phyloP scores from a whole-genome alignment of 2,113 vertebrate species.

The Rostratula benghalensis region DNA sequence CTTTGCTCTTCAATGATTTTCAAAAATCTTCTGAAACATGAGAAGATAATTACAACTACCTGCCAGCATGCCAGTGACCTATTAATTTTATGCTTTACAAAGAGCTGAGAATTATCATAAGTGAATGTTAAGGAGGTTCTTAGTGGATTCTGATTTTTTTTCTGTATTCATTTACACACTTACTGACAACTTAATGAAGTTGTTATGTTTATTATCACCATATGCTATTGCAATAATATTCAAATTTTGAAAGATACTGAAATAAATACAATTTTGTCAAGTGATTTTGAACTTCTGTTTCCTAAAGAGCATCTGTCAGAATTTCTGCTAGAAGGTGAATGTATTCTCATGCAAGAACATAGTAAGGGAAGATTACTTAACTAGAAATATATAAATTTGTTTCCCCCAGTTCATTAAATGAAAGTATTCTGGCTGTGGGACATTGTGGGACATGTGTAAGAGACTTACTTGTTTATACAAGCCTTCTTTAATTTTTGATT shows the following conservation, averaged over 20 bases:
- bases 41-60: conserved; percentile 48
- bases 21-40: conserved; percentile 16
- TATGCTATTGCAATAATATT: conserved; percentile 2
- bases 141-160: neutral
- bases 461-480: neutral
- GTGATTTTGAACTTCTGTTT: conserved; percentile 37
- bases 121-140: neutral
- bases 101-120: conserved; percentile 44
- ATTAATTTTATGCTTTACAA: conserved; percentile 54
- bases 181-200: conserved; percentile 59
- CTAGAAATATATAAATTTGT: neutral
- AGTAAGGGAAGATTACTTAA: neutral
- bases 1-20: conserved; percentile 55
- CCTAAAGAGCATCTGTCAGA: neutral
- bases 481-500: neutral
- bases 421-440: neutral
- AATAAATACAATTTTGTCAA: neutral
- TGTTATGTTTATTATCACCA: conserved; percentile 19
- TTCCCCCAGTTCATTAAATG: neutral
- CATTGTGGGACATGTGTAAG: accelerated
- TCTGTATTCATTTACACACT: conserved; percentile 37
- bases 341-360: neutral
- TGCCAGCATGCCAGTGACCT: neutral
- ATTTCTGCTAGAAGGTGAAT: conserved; percentile 23
- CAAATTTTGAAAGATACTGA: neutral